These are phyloP conservation scores for Sterrhoptilus dennistouni DNA, from an alignment of 2,113 vertebrate genomes.

Conservation along the genomic window DNA sequence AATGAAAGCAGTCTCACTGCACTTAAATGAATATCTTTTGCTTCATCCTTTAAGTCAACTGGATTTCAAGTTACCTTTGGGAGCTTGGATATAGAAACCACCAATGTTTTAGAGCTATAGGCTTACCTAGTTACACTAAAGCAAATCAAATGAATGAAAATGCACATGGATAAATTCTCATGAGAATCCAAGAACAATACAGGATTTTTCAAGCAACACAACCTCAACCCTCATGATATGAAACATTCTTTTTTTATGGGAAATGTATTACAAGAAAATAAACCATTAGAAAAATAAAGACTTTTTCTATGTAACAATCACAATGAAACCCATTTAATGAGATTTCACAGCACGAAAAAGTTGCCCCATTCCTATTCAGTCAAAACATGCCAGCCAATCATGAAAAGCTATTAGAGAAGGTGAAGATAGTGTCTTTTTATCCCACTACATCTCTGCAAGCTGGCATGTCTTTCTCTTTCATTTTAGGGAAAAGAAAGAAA, in stretches of 20 bases:
- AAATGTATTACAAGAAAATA: conserved; percentile 14
- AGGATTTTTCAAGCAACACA: neutral
- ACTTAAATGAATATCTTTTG: neutral
- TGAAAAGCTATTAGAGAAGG: conserved; percentile 36
- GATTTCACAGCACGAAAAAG: conserved; percentile 11
- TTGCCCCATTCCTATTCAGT: conserved; percentile 29
- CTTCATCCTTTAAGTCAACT: conserved; percentile 11
- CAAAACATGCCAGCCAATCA: conserved; percentile 51
- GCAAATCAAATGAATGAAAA: conserved; percentile 21
- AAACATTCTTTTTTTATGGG: neutral
- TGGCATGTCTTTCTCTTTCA: neutral
- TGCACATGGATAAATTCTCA: neutral
- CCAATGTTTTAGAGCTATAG: neutral
- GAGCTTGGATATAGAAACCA: neutral
- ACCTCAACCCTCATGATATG: neutral
- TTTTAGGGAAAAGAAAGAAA: neutral
- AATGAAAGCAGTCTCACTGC: neutral
- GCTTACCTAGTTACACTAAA: neutral
- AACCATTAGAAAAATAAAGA: conserved; percentile 31
- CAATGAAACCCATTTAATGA: conserved; percentile 21
- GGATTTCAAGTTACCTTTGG: conserved; percentile 12
- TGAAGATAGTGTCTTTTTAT: neutral
- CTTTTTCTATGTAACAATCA: neutral
- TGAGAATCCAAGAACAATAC: neutral
- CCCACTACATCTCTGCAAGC: neutral